Evolutionary conservation across 2,113 vertebrate species (phyloP).

Genomic region (Scalopus aquaticus): DNA sequence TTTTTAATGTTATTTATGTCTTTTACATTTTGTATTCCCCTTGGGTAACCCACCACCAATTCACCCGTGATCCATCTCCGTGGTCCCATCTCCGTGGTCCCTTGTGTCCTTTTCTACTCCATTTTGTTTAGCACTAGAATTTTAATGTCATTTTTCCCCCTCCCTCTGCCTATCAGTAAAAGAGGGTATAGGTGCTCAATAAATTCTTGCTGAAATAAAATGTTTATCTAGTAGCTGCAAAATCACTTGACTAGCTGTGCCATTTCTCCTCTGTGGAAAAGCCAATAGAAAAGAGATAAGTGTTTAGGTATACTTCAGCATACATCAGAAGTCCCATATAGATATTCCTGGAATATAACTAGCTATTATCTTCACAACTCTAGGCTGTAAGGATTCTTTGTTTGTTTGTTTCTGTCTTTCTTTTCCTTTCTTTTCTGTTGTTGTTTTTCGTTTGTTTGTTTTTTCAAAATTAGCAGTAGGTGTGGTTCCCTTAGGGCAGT

Average conservation of each 20-base stretch:
- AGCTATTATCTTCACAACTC: slow-evolving; percentile 41
- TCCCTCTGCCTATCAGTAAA: slow-evolving; percentile 13
- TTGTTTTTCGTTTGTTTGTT: too few species aligned
- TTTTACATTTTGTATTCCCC: too few species aligned
- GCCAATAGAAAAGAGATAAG: not conserved
- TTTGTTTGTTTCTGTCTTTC: too few species aligned
- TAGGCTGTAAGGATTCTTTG: not conserved
- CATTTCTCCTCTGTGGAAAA: not conserved
- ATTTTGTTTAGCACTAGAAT: slow-evolving; percentile 1
- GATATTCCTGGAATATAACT: slow-evolving; percentile 41
- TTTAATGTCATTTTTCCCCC: slow-evolving; percentile 15
- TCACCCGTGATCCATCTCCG: too few species aligned
- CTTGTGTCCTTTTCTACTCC: too few species aligned
- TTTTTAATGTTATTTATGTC: too few species aligned
- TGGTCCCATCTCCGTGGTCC: too few species aligned
- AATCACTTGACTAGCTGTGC: not conserved
- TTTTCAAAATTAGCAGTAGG: slow-evolving; percentile 61
- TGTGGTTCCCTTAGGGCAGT: slow-evolving; percentile 53
- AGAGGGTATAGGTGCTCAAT: not conserved
- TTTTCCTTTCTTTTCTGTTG: too few species aligned
- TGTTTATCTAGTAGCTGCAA: not conserved
- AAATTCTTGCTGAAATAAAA: not conserved
- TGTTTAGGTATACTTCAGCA: not conserved
- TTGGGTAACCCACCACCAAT: too few species aligned
- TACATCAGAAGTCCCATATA: not conserved